These are phyloP conservation scores for Pandion haliaetus DNA, from an alignment of 2,113 vertebrate species.

Conservation along the genomic window DNA sequence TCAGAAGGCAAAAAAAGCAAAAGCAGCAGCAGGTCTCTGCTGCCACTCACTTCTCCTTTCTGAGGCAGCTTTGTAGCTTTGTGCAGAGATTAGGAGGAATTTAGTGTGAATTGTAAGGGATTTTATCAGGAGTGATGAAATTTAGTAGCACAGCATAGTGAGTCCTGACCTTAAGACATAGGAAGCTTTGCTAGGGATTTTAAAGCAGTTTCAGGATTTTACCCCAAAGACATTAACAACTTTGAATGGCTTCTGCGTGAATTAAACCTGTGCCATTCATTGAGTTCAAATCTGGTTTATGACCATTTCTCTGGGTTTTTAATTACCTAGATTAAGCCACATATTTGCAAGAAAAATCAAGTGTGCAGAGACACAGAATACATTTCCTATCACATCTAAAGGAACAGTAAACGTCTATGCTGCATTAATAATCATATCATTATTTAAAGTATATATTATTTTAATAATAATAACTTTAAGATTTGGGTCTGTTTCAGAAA, in stretches of 20 bases:
- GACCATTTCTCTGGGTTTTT: neutral
- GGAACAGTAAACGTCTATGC: neutral
- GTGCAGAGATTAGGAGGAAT: neutral
- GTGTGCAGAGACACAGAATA: fast-evolving
- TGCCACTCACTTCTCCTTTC: neutral
- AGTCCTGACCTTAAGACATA: neutral
- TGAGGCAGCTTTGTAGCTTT: neutral
- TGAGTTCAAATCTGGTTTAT: neutral
- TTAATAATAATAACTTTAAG: neutral
- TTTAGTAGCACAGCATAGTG: neutral
- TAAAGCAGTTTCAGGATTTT: neutral
- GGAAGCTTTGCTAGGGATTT: neutral
- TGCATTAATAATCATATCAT: neutral
- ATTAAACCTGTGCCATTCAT: neutral
- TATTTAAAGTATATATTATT: neutral
- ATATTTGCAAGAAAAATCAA: neutral
- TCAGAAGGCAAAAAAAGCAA: neutral
- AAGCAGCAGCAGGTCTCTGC: neutral
- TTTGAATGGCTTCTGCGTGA: neutral
- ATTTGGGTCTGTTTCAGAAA: neutral
- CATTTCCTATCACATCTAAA: neutral
- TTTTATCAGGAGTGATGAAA: neutral
- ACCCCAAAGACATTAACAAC: neutral
- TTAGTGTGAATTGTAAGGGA: neutral
- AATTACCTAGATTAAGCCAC: neutral